Percentiles rank a stretch among this genome's conserved stretches.
Evolutionary conservation across 53 echinoderm and acorn worm genomes (phyloP).

Genomic region (Pentamera pediparva): DNA sequence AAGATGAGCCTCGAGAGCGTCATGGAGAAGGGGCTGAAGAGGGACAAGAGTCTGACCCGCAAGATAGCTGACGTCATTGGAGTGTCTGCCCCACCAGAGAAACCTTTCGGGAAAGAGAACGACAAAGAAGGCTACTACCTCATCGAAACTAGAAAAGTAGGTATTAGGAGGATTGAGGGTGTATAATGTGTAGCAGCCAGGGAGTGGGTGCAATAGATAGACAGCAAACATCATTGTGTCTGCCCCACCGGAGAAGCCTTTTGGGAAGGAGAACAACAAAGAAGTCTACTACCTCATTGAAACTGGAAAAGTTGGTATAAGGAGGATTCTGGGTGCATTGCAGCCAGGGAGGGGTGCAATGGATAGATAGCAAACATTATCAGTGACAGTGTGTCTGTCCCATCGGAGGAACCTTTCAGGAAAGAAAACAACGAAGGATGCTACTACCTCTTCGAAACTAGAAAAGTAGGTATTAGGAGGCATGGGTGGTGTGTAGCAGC

Average conservation of each 20-base stretch:
- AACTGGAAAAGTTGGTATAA: conserved; percentile 81
- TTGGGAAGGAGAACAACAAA: conserved; percentile 33
- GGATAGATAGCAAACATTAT: too few relatives aligned
- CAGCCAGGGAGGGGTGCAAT: too few relatives aligned
- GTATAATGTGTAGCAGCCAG: too few relatives aligned
- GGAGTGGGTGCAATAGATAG: too few relatives aligned
- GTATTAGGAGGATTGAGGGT: too few relatives aligned
- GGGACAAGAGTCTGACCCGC: conserved; percentile 7
- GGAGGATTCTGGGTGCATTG: too few relatives aligned
- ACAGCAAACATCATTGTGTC: too few relatives aligned
- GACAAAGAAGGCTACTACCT: conserved; percentile 84
- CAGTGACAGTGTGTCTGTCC: conserved; percentile 14
- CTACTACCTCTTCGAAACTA: conserved; percentile 85
- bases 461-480: conserved; percentile 79
- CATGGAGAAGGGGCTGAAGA: neutral
- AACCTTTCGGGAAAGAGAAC: conserved; percentile 16
- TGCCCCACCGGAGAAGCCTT: neutral
- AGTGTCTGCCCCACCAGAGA: conserved; percentile 8
- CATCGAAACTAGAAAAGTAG: conserved; percentile 88
- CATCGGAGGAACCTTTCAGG: conserved; percentile 18
- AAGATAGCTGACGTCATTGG: conserved; percentile 10
- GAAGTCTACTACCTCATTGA: conserved; percentile 81
- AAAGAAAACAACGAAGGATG: conserved; percentile 53
- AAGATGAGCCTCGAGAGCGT: neutral
- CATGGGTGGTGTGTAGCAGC: too few relatives aligned